Evolutionary conservation across 1,140 invertebrate genomes (phyloP), one percentile per base, ranked within the genome.

Genomic region (Atopsyche davidsoni): DNA sequence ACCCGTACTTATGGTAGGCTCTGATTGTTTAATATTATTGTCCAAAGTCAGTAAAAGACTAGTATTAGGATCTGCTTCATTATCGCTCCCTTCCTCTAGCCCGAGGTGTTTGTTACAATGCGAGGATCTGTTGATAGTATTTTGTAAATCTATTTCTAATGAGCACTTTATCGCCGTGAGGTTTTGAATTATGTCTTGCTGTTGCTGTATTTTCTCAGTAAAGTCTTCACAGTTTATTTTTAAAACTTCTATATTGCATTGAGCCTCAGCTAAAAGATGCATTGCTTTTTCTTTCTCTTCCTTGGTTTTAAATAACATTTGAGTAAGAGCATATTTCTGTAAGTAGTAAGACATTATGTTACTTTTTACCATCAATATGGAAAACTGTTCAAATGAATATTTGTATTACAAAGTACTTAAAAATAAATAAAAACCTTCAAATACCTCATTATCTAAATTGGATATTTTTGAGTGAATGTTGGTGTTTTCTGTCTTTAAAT

Each of bases 391-490:
- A n/a, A n/a, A n/a, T n/a, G n/a, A n/a, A n/a, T n/a, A n/a, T 28
- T n/a, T 28, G 4, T 6, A 28, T 16, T n/a, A n/a, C n/a, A n/a
- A n/a, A n/a, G n/a, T n/a, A n/a, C n/a, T n/a, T 36, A 3, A 36
- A 36, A 1, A 36, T 2, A n/a, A 36, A 36, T 16, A 36, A 39
- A 9, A 18, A 3, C 10, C 18, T 19, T 39, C 25, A 44, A n/a
- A n/a, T 23, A 49, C 46, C 46, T 49, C 46, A 41, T 49, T 49
- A 19, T 49, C 38, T 28, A 49, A 32, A 4, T 41, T n/a, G 18
- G 3, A 9, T 13, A 49, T 41, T 32, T 22, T 40, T 31, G 17
- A 16, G 21, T 32, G 19, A 3, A 49, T 36, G 3, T 14, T 2
- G 38, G 2, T 22, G 28, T 49, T 49, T 19, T 49, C 36, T 17